Evolutionary conservation across 2,113 vertebrate genomes (phyloP), one percentile per base, ranked within the genome.

Genomic region (Labrus mixtus): DNA sequence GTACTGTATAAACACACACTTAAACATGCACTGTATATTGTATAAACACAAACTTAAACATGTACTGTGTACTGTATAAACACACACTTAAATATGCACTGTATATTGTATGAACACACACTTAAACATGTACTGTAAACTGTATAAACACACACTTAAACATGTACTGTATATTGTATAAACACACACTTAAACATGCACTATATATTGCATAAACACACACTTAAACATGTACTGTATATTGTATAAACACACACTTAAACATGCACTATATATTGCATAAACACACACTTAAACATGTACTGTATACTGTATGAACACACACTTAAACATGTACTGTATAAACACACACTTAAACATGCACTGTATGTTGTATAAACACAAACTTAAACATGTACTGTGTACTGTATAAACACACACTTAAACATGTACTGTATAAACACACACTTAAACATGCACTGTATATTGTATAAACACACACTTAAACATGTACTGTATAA

Each of bases 211-310:
- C 50, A 19, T 50, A 39, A 54, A 69, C 50, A 22, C 53, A 67
- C 16, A 66, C 62, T 16, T 41, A n/a, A 9, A 39, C 64, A 58
- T 13, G 29, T 20, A 53, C 39, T 50, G 54, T 12, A 10, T 17
- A 54, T 29, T 48, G 61, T 56, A 19, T 50, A 39, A 54, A 69
- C 50, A 22, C 53, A 67, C 16, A 66, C 62, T 16, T 41, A n/a
- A 9, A 39, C 64, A 58, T 13, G 29, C 16, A 53, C 39, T 50
- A 46, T 12, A 10, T 17, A 54, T 29, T 48, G 61, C 50, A 19
- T 50, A 39, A 54, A 69, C 50, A 22, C 53, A 67, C 16, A 66
- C 62, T 16, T 41, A n/a, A 9, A 39, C 64, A 58, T 13, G 29
- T 20, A 53, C 39, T 50, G 54, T 12, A 10, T 17, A 54, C 39